A percentile compares a stretch with the other conserved stretches of the same genome.
Conservation (phyloP, 2,797 vertebrate species). For the Avahi laniger region DNA sequence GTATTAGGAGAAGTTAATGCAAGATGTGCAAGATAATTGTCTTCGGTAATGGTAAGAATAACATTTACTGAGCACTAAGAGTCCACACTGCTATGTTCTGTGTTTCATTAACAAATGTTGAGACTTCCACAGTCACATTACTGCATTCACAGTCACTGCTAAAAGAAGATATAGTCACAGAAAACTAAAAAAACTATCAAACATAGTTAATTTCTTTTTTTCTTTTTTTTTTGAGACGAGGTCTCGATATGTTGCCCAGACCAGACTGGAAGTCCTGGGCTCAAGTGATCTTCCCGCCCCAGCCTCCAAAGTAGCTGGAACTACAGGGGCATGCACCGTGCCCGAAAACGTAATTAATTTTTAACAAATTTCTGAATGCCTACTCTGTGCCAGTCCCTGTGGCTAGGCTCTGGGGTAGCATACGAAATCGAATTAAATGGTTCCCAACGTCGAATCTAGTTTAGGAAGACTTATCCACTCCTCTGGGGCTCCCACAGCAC, state of each 20-base stretch:
- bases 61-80: neutral
- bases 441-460: neutral
- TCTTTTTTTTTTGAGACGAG: too few species aligned
- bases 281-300: neutral
- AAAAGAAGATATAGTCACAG: neutral
- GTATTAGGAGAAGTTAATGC: neutral
- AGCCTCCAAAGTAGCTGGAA: neutral
- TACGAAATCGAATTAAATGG: neutral
- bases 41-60: neutral
- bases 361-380: slow-evolving; percentile 1
- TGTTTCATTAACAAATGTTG: neutral
- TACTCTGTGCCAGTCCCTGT: neutral
- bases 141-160: neutral
- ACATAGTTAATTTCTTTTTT: neutral
- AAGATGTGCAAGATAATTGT: neutral
- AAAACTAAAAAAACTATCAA: neutral
- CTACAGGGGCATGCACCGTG: neutral
- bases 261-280: neutral
- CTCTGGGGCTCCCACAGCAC: neutral
- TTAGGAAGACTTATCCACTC: neutral
- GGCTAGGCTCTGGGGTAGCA: neutral
- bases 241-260: neutral
- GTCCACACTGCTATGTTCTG: neutral
- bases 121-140: neutral
- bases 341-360: neutral